Percentiles rank a stretch among this genome's conserved stretches.
Evolutionary conservation across 2,113 vertebrate species (phyloP).

Genomic region (Brachirus orientalis): DNA sequence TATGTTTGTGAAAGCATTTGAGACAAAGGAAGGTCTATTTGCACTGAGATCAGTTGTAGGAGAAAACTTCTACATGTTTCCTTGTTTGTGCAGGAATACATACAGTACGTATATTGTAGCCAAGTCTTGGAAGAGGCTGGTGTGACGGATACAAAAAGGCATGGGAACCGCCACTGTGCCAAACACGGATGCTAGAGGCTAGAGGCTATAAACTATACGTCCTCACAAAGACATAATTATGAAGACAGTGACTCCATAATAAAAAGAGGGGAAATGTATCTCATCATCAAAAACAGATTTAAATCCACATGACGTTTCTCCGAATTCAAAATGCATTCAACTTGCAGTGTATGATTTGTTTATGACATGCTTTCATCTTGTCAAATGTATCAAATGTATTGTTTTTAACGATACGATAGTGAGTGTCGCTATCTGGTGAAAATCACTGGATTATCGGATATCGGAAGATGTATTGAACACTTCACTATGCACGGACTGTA

Average conservation of each 20-base stretch:
- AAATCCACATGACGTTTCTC: too few species aligned
- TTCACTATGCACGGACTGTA: too few species aligned
- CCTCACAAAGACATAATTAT: conserved; percentile 37
- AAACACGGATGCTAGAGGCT: conserved; percentile 16
- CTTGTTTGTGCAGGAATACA: conserved; percentile 45
- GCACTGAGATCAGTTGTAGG: conserved; percentile 37
- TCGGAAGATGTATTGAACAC: too few species aligned
- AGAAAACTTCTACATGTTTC: conserved; percentile 39
- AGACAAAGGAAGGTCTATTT: conserved; percentile 54
- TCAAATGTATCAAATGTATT: too few species aligned
- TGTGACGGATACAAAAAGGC: conserved; percentile 29
- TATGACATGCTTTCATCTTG: too few species aligned
- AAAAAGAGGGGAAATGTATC: not conserved
- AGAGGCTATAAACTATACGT: conserved; percentile 4
- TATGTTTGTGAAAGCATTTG: conserved; percentile 19
- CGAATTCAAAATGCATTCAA: too few species aligned
- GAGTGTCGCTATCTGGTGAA: too few species aligned
- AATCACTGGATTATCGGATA: too few species aligned
- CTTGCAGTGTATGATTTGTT: too few species aligned
- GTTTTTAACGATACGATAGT: too few species aligned
- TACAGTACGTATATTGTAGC: conserved; percentile 3
- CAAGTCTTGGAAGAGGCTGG: conserved; percentile 37
- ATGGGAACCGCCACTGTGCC: conserved; percentile 14
- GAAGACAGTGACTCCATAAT: not conserved
- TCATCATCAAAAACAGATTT: not conserved